Evolutionary conservation across 2,797 vertebrate species (phyloP).

Genomic region (Rousettus madagascariensis): DNA sequence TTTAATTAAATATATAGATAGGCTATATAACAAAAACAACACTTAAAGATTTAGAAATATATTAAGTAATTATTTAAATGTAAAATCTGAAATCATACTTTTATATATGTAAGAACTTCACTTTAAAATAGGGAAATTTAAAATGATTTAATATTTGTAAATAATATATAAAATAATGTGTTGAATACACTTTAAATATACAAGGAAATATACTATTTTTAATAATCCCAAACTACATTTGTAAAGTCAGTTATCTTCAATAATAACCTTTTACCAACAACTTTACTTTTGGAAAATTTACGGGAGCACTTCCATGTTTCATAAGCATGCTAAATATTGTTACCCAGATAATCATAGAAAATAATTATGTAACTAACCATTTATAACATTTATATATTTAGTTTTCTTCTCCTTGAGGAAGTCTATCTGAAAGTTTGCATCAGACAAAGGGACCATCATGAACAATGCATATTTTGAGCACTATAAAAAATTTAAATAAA

Average conservation of each 20-base stretch:
- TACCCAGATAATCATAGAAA: neutral
- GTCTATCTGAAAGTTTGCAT: neutral
- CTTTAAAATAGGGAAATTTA: constrained; percentile 32
- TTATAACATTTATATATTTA: neutral
- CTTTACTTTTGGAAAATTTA: neutral
- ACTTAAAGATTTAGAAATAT: constrained; percentile 16
- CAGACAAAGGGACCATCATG: neutral
- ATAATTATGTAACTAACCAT: neutral
- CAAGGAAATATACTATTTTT: neutral
- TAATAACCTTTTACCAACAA: neutral
- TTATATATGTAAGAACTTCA: neutral
- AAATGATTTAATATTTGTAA: neutral
- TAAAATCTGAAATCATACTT: constrained; percentile 1
- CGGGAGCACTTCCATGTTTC: neutral
- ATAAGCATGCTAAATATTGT: neutral
- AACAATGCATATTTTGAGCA: neutral
- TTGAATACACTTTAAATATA: constrained; percentile 2
- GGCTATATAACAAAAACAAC: neutral
- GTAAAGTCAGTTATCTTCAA: neutral
- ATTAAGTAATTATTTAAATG: neutral
- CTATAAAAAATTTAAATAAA: neutral
- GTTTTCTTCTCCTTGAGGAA: neutral
- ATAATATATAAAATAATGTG: neutral
- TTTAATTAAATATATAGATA: neutral
- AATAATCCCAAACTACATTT: neutral